Conservation (phyloP, 2,797 vertebrate genomes). For the Odontamblyopus lacepedii region DNA sequence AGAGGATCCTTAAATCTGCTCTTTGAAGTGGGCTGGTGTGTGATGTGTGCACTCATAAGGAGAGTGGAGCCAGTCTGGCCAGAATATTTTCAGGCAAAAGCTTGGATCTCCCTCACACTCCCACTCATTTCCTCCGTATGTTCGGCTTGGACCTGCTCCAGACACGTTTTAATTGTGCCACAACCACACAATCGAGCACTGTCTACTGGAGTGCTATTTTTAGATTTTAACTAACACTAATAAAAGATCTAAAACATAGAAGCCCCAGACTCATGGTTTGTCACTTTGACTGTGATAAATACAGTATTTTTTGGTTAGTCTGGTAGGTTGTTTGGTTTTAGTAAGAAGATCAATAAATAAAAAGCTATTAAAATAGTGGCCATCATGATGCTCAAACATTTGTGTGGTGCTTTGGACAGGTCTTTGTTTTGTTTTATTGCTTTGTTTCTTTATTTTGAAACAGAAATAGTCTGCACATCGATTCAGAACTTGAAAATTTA, state of each 20-base stretch:
- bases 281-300: too few relatives aligned
- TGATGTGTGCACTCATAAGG: conserved; percentile 51
- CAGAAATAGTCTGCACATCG: too few relatives aligned
- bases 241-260: not conserved
- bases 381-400: too few relatives aligned
- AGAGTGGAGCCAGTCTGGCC: conserved; percentile 38
- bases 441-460: too few relatives aligned
- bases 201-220: conserved; percentile 1
- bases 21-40: conserved; percentile 63
- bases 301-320: too few relatives aligned
- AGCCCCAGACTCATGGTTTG: not conserved
- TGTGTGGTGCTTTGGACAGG: too few relatives aligned
- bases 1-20: conserved; percentile 51
- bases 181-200: conserved; percentile 24
- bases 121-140: conserved; percentile 17
- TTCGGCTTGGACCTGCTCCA: conserved; percentile 32
- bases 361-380: too few relatives aligned
- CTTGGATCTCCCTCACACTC: conserved; percentile 45
- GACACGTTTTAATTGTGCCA: conserved; percentile 37
- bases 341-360: too few relatives aligned
- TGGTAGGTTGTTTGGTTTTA: too few relatives aligned
- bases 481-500: too few relatives aligned
- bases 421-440: too few relatives aligned
- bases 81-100: conserved; percentile 61
- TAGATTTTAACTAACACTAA: not conserved